Percentiles rank a stretch among this genome's conserved stretches.
phyloP scores from a whole-genome alignment of 2,888 invertebrate species.

The Electrophaes corylata region DNA sequence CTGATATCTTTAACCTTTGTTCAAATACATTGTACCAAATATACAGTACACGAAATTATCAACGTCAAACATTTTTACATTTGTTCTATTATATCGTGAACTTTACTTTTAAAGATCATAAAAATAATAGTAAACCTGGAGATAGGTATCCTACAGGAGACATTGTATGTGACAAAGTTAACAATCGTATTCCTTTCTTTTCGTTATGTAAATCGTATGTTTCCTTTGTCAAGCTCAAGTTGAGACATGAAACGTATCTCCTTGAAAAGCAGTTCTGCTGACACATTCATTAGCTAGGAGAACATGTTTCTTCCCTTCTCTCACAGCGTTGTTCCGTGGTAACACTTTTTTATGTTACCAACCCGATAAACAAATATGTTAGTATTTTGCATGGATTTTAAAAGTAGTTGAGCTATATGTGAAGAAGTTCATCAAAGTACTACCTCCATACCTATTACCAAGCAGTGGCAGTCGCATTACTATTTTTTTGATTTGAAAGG shows the following conservation, averaged over 20 bases:
- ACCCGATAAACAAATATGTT: too few species aligned
- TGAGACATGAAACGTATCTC: conserved; percentile 15
- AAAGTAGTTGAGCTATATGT: too few species aligned
- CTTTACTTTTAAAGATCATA: background rate
- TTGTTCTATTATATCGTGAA: background rate
- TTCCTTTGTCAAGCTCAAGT: conserved; percentile 1
- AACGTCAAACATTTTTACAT: background rate
- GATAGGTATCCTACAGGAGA: background rate
- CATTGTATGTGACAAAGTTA: background rate
- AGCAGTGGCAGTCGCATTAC: too few species aligned
- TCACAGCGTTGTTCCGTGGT: background rate
- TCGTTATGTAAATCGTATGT: background rate
- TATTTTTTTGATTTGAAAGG: too few species aligned
- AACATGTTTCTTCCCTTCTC: background rate
- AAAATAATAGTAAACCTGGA: background rate
- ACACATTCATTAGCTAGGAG: background rate
- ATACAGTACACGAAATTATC: background rate
- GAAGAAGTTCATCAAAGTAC: too few species aligned
- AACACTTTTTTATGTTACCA: too few species aligned
- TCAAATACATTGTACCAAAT: too few species aligned
- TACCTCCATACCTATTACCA: too few species aligned
- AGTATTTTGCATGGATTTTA: too few species aligned
- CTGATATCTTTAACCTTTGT: too few species aligned
- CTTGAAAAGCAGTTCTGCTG: conserved; percentile 43
- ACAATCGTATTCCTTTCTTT: background rate